Percentiles rank a stretch among this genome's conserved stretches.
These are phyloP conservation scores for Ascaphus truei DNA, from an alignment of 2,113 vertebrate species.

Conservation along the genomic window DNA sequence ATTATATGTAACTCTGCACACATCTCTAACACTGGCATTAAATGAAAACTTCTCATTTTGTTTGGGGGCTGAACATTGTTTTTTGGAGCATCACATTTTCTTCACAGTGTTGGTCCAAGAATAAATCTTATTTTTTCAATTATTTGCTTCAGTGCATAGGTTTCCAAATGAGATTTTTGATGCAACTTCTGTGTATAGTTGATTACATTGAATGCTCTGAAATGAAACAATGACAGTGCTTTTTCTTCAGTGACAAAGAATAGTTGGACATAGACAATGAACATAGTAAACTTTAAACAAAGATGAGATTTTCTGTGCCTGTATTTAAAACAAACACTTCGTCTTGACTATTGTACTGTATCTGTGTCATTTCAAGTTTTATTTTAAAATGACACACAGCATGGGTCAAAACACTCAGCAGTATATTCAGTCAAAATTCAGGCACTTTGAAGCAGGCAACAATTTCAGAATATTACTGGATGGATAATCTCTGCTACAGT, in stretches of 20 bases:
- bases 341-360: slow-evolving; percentile 16
- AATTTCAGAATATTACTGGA: background rate
- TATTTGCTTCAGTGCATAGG: slow-evolving; percentile 26
- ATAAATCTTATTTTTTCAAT: slow-evolving; percentile 36
- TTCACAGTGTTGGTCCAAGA: background rate
- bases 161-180: slow-evolving; percentile 35
- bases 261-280: slow-evolving; percentile 17
- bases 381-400: background rate
- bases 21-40: background rate
- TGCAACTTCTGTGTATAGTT: slow-evolving; percentile 33
- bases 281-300: slow-evolving; percentile 15
- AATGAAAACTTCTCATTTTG: slow-evolving; percentile 13
- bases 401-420: background rate
- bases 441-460: background rate
- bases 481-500: background rate
- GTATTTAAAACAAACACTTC: background rate
- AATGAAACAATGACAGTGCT: slow-evolving; percentile 30
- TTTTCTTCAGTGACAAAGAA: slow-evolving; percentile 20
- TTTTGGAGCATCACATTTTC: slow-evolving; percentile 18
- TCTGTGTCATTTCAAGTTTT: background rate
- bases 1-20: slow-evolving; percentile 11
- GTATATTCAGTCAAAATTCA: background rate
- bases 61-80: background rate
- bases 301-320: slow-evolving; percentile 17
- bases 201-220: slow-evolving; percentile 32